phyloP scores from a whole-genome alignment of 2,113 vertebrate genomes.

The Clarias gariepinus region DNA sequence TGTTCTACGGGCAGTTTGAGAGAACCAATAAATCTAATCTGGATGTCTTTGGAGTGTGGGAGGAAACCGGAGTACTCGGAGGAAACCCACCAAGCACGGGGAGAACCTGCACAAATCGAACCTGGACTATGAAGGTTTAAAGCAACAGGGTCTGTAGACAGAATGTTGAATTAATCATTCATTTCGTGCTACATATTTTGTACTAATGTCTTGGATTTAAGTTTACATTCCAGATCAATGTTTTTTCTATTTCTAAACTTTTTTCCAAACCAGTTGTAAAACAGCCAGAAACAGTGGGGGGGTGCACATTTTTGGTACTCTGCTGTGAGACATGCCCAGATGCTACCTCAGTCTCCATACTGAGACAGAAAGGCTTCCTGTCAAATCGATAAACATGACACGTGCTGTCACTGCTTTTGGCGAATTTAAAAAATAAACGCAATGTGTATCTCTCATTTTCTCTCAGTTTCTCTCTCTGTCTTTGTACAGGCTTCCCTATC shows the following conservation, averaged over 20 bases:
- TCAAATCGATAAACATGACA: slow-evolving; percentile 65
- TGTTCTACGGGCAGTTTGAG: too few relatives aligned
- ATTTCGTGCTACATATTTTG: not conserved
- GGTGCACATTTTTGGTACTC: not conserved
- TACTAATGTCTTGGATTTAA: not conserved
- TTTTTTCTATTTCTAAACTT: not conserved
- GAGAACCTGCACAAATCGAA: too few relatives aligned
- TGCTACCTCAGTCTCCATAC: slow-evolving; percentile 31
- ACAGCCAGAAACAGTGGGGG: not conserved
- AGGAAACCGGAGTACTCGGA: too few relatives aligned
- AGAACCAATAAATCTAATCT: too few relatives aligned
- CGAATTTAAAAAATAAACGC: slow-evolving; percentile 32
- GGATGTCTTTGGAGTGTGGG: too few relatives aligned
- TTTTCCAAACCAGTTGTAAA: not conserved
- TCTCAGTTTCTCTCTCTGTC: slow-evolving; percentile 5
- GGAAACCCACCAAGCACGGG: too few relatives aligned
- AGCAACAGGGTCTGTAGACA: not conserved
- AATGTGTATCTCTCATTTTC: slow-evolving; percentile 33
- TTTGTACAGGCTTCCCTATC: not conserved
- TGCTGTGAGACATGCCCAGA: not conserved
- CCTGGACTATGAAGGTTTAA: too few relatives aligned
- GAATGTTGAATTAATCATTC: not conserved
- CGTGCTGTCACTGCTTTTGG: slow-evolving; percentile 59
- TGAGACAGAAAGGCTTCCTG: slow-evolving; percentile 61
- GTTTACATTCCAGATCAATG: not conserved